Conservation (phyloP, 2,797 vertebrate genomes). For the Clarias pachynema region DNA sequence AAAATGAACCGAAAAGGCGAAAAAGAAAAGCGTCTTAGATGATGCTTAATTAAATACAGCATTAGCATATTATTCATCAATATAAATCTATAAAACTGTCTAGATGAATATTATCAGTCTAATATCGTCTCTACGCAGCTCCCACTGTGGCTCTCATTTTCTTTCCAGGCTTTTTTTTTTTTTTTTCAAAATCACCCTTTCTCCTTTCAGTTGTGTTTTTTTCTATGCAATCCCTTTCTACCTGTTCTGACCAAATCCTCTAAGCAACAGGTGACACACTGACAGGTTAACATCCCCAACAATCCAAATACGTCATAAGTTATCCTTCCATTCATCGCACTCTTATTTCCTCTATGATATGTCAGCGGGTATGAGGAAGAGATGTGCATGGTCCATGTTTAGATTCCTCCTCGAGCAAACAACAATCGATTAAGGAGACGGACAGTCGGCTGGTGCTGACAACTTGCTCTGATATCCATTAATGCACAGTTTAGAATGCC, state of each 20-base stretch:
- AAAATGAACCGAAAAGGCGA: not conserved
- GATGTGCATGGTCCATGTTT: conserved; percentile 50
- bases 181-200: conserved; percentile 1
- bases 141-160: conserved; percentile 10
- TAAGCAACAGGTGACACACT: conserved; percentile 8
- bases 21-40: conserved; percentile 1
- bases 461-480: conserved; percentile 41
- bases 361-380: conserved; percentile 34
- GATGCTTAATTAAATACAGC: conserved; percentile 17
- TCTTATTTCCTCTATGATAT: conserved; percentile 6
- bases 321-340: conserved; percentile 14
- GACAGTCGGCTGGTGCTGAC: conserved; percentile 20
- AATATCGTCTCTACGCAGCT: not conserved
- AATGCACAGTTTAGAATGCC: conserved; percentile 43
- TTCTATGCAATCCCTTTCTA: conserved; percentile 33
- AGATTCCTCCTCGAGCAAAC: conserved; percentile 48
- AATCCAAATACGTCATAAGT: conserved; percentile 17
- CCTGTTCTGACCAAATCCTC: conserved; percentile 17
- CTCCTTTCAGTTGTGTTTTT: not conserved
- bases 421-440: conserved; percentile 51
- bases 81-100: conserved; percentile 22
- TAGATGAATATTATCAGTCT: conserved; percentile 22
- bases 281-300: conserved; percentile 15
- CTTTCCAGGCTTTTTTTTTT: conserved; percentile 18
- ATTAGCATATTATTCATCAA: conserved; percentile 9